These are phyloP conservation scores for Tridacna crocea DNA, from an alignment of 2,888 invertebrate species.

Conservation along the genomic window DNA sequence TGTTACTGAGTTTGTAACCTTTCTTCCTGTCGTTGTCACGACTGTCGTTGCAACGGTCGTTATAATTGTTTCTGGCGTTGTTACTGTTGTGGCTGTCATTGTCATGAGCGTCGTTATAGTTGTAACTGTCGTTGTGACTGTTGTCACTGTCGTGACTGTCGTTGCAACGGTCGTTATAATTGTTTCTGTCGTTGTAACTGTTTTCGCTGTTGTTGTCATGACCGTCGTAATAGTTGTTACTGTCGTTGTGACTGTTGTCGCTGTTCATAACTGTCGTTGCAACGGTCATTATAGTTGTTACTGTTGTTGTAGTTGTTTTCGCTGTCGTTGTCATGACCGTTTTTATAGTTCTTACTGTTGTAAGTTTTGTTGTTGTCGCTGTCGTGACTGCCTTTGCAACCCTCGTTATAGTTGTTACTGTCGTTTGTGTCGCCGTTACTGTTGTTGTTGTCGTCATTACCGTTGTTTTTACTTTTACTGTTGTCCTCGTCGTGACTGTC, in stretches of 20 bases:
- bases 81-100: not conserved
- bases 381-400: not conserved
- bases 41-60: not conserved
- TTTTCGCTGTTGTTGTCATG: not conserved
- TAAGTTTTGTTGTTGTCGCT: not conserved
- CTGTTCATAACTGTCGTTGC: too few species aligned
- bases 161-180: not conserved
- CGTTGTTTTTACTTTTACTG: not conserved
- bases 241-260: too few species aligned
- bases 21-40: not conserved
- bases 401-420: not conserved
- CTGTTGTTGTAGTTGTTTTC: too few species aligned
- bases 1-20: not conserved
- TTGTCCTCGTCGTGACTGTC: conserved; percentile 1
- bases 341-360: too few species aligned
- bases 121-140: not conserved
- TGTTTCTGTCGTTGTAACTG: conserved; percentile 1
- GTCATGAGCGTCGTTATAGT: not conserved
- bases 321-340: too few species aligned
- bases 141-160: not conserved
- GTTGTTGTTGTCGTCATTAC: not conserved
- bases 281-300: too few species aligned
- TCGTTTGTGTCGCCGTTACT: not conserved
- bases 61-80: not conserved
- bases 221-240: not conserved